phyloP scores from a whole-genome alignment of 2,113 vertebrate species.

The Indri indri region DNA sequence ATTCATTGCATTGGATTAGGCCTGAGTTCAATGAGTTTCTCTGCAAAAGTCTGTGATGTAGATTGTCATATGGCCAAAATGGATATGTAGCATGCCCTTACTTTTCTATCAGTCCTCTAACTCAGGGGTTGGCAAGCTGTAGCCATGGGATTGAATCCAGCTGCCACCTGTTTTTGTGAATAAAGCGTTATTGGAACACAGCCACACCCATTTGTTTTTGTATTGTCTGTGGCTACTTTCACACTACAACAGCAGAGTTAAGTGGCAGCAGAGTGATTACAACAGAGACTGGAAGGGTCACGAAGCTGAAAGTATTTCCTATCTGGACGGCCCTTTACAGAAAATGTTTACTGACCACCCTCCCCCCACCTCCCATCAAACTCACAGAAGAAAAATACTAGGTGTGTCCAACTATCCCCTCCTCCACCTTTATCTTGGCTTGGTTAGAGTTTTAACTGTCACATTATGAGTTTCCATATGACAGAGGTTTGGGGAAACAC shows the following conservation, averaged over 20 bases:
- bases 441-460: neutral
- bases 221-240: neutral
- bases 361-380: neutral
- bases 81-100: neutral
- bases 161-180: neutral
- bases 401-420: neutral
- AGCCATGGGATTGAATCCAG: neutral
- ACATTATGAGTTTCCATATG: neutral
- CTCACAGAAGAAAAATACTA: neutral
- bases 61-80: neutral
- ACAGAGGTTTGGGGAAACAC: neutral
- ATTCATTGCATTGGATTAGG: neutral
- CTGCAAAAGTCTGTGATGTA: neutral
- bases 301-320: neutral
- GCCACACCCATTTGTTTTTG: neutral
- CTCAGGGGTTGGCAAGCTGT: neutral
- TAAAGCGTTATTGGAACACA: slow-evolving; percentile 15
- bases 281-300: neutral
- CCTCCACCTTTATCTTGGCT: neutral
- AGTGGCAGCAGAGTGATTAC: neutral
- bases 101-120: neutral
- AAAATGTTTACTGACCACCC: neutral
- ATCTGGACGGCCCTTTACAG: neutral
- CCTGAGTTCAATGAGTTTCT: neutral
- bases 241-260: neutral